Percentiles rank a stretch among this genome's conserved stretches.
Conservation (phyloP, 2,888 invertebrate species). For the Nemapogon koenigi region DNA sequence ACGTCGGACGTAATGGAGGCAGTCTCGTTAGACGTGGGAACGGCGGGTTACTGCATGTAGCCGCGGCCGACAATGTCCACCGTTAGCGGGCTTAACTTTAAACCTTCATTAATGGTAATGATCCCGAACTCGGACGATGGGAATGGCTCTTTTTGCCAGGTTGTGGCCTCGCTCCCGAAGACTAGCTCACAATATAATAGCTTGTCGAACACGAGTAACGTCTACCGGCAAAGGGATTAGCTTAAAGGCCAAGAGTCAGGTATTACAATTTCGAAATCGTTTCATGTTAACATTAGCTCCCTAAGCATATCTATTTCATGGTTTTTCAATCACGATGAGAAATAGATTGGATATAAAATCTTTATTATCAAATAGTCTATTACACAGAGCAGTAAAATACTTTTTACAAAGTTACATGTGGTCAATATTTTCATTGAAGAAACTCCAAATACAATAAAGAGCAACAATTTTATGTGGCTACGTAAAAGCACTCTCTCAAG, state of each 20-base stretch:
- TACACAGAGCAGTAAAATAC: background rate
- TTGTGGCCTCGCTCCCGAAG: conserved; percentile 23
- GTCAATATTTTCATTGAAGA: conserved; percentile 5
- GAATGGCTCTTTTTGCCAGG: conserved; percentile 45
- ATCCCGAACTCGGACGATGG: conserved; percentile 40
- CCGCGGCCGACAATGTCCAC: conserved; percentile 44
- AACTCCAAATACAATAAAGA: conserved; percentile 5
- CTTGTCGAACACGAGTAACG: conserved; percentile 29
- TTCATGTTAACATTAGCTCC: conserved; percentile 2
- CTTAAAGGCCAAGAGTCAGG: conserved; percentile 8
- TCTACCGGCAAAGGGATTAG: conserved; percentile 7
- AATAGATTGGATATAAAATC: no score
- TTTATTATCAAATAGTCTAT: no score
- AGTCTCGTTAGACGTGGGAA: conserved; percentile 63
- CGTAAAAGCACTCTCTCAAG: conserved; percentile 19
- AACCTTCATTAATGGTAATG: conserved; percentile 55
- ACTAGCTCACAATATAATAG: conserved; percentile 36
- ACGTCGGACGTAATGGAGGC: conserved; percentile 52
- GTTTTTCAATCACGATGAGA: no score
- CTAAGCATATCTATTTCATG: no score
- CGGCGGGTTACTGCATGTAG: conserved; percentile 40
- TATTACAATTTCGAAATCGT: conserved; percentile 5
- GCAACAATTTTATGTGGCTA: conserved; percentile 10
- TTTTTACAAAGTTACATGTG: no score
- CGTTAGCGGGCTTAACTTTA: conserved; percentile 43